Base-by-base conservation (phyloP, 2,113 vertebrate genomes). In the Stegastes partitus region DNA sequence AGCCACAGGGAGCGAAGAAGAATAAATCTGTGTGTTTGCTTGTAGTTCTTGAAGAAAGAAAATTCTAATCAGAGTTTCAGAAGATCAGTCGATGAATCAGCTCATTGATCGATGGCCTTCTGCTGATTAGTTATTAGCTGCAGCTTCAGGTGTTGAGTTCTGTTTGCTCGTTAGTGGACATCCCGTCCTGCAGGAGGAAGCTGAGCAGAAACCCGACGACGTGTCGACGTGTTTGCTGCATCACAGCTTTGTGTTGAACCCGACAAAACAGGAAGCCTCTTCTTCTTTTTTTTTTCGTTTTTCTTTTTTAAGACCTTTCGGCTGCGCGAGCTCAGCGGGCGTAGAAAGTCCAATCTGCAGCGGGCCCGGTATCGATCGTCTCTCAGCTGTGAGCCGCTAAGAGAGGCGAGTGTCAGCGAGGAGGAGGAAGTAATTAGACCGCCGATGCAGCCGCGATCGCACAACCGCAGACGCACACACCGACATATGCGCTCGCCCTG, bases 371-470 rank as follows among this genome's bases (percentile, higher is more conserved):
- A 74, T 91, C 26, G 83, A 83, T 85, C 49, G 25, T 34, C 55
- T 49, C 69, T 82, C 69, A 85, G 87, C 75, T 63, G 69, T 57
- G 71, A 63, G 77, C 49, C 68, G n/a, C 74, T 85, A 69, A 68
- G 70, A 68, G 70, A 68, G 65, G 62, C 26, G 57, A 78, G 74
- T 11, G 59, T 34, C 26, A 61, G 54, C 6, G 76, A 83, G 57
- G 58, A 71, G 37, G 74, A 71, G 39, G 39, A 51, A 69, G 73
- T 71, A 69, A 86, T 82, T 59, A 82, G 72, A 21, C 67, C 81
- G 71, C 82, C 77, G 49, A 55, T 58, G 65, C 78, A 58, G 31
- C 77, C 54, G 55, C 7, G 55, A 16, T 2, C 2, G 56, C 34
- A 61, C 73, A 28, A 34, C 28, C 74, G 26, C 42, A 23, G 37